Conservation (phyloP, 2,797 vertebrate genomes). For the Arctocebus calabarensis region DNA sequence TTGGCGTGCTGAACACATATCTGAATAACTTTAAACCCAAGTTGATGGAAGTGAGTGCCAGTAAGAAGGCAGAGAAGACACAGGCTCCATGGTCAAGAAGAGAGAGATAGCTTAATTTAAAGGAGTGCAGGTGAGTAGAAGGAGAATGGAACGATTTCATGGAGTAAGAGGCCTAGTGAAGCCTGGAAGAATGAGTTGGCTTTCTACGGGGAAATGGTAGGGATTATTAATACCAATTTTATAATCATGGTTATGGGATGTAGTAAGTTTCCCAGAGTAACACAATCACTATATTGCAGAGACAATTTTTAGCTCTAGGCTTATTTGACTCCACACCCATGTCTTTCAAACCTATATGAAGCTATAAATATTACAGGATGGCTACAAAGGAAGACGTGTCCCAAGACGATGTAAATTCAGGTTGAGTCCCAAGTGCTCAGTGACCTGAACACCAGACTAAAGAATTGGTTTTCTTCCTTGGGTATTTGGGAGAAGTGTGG, state of each 20-base stretch:
- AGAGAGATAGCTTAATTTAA: neutral
- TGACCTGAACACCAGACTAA: neutral
- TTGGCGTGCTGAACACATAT: neutral
- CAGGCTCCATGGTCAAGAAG: neutral
- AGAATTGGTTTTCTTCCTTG: neutral
- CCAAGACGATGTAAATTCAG: neutral
- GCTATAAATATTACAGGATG: neutral
- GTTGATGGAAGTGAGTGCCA: neutral
- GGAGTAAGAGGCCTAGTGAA: neutral
- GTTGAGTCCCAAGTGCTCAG: neutral
- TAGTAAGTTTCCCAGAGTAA: neutral
- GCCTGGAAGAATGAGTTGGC: neutral
- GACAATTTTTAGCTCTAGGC: neutral
- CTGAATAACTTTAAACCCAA: neutral
- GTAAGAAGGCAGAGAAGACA: neutral
- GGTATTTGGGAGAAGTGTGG: neutral
- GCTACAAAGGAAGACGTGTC: neutral
- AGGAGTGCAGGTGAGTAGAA: neutral
- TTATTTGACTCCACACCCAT: neutral
- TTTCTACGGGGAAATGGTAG: neutral
- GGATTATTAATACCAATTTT: neutral
- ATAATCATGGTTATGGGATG: neutral
- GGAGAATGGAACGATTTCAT: neutral
- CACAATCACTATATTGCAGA: neutral
- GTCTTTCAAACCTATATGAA: neutral